Evolutionary conservation across 2,797 vertebrate species (phyloP).

Genomic region (Onychomys leucogaster): DNA sequence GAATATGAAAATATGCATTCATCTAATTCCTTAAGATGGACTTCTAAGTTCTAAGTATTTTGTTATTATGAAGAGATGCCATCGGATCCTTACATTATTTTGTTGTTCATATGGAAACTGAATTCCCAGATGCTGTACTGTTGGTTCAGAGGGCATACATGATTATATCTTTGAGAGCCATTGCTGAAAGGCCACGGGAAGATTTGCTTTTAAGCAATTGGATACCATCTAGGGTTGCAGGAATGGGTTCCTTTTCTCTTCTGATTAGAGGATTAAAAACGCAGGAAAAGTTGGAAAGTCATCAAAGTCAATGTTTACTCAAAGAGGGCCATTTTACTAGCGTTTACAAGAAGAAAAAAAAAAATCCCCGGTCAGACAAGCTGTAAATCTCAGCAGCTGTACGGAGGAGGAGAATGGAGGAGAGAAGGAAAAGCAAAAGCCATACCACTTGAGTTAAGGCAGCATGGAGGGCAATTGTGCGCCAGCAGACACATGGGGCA

Average conservation of each 20-base stretch:
- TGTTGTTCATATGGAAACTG: neutral
- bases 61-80: neutral
- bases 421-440: neutral
- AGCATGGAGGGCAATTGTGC: neutral
- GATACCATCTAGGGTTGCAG: neutral
- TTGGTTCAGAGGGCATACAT: neutral
- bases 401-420: neutral
- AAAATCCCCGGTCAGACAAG: neutral
- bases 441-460: neutral
- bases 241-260: neutral
- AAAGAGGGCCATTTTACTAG: neutral
- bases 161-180: neutral
- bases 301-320: neutral
- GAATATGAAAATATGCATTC: neutral
- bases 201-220: neutral
- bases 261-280: neutral
- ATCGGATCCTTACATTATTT: neutral
- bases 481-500: too few relatives aligned
- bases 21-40: neutral
- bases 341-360: neutral
- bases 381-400: neutral
- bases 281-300: neutral
- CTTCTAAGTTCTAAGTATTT: neutral
- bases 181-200: neutral
- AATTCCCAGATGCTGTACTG: neutral